Evolutionary conservation across 2,888 invertebrate genomes (phyloP).

Genomic region (Caenorhabditis zanzibari): DNA sequence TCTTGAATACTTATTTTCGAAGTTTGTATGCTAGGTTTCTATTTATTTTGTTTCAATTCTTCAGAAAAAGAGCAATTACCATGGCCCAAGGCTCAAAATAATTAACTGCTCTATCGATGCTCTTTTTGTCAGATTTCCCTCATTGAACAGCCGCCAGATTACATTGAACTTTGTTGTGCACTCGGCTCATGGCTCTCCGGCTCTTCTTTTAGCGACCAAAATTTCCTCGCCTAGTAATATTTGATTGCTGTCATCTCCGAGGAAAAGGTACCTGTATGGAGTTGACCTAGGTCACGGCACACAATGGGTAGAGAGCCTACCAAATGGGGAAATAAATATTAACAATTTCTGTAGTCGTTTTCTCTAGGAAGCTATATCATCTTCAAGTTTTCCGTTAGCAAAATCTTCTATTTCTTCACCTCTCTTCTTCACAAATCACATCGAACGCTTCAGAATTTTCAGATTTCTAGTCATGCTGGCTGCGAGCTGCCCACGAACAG

Average conservation of each 20-base stretch:
- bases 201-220: not conserved
- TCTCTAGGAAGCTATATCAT: too few relatives aligned
- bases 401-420: too few relatives aligned
- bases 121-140: not conserved
- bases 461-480: slow-evolving; percentile 23
- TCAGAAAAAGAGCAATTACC: not conserved
- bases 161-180: slow-evolving; percentile 35
- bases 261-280: not conserved
- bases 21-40: not conserved
- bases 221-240: not conserved
- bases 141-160: slow-evolving; percentile 34
- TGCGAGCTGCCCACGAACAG: not conserved
- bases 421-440: not conserved
- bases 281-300: not conserved
- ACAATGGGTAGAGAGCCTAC: too few relatives aligned
- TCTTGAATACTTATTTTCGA: not conserved
- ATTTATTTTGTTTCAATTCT: not conserved
- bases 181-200: not conserved
- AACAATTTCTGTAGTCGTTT: too few relatives aligned
- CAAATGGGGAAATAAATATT: too few relatives aligned
- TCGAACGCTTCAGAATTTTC: not conserved
- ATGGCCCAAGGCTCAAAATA: not conserved
- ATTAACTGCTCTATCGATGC: not conserved
- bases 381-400: too few relatives aligned
- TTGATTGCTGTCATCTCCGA: not conserved